phyloP scores from a whole-genome alignment of 64 coral and sea anemone species.

The Montipora sp. region DNA sequence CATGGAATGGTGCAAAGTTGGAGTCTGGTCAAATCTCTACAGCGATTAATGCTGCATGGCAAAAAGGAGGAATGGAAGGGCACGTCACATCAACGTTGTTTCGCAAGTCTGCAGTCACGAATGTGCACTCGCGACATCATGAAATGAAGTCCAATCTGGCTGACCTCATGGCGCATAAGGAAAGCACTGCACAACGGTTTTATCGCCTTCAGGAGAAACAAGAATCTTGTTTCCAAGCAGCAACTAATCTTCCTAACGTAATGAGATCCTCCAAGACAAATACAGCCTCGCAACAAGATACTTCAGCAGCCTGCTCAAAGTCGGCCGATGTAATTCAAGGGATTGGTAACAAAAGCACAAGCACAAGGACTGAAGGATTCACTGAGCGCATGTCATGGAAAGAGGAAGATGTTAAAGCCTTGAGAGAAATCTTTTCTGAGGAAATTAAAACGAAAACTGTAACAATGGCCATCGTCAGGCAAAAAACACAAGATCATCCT shows the following conservation, averaged over 20 bases:
- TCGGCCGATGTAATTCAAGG: neutral
- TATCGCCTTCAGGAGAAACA: conserved; percentile 67
- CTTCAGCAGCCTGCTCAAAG: neutral
- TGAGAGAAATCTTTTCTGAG: conserved; percentile 33
- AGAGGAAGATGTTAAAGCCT: conserved; percentile 6
- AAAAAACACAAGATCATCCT: conserved; percentile 39
- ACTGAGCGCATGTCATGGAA: conserved; percentile 28
- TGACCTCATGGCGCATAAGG: conserved; percentile 69
- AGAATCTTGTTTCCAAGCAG: conserved; percentile 48
- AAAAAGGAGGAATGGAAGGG: conserved; percentile 37
- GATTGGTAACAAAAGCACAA: neutral
- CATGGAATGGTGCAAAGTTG: conserved; percentile 6
- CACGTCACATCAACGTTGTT: conserved; percentile 42
- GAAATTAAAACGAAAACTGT: conserved; percentile 46
- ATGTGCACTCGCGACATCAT: conserved; percentile 42
- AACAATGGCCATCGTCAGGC: conserved; percentile 43
- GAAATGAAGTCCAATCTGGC: conserved; percentile 47
- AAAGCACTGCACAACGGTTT: conserved; percentile 53
- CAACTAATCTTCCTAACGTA: conserved; percentile 31
- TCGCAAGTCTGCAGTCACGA: conserved; percentile 57
- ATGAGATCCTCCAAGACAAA: conserved; percentile 19
- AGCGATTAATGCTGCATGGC: conserved; percentile 34
- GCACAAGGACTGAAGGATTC: neutral
- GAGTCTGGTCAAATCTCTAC: conserved; percentile 16
- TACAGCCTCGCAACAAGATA: neutral